Evolutionary conservation across 2,797 vertebrate species (phyloP).

Genomic region (Sebastes jordani): DNA sequence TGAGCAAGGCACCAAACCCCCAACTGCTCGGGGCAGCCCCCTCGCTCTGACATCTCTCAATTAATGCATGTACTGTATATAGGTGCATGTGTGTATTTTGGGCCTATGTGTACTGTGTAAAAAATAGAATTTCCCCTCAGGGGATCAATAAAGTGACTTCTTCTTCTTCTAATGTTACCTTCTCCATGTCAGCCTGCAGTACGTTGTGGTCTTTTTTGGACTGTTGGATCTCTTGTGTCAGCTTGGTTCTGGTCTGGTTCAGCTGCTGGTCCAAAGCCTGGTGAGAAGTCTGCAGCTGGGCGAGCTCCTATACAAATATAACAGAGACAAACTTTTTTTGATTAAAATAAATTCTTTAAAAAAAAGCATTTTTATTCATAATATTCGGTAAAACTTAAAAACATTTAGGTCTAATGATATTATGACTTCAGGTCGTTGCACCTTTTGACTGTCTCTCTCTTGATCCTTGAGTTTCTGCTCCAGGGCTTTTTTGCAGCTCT

Average conservation of each 20-base stretch:
- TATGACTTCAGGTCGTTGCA: constrained; percentile 27
- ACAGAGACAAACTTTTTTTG: not conserved
- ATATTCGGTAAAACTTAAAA: not conserved
- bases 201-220: constrained; percentile 83
- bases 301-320: constrained; percentile 81
- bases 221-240: constrained; percentile 90
- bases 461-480: constrained; percentile 92
- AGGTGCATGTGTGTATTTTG: too few relatives aligned
- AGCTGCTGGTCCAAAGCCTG: constrained; percentile 86
- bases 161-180: constrained; percentile 73
- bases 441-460: constrained; percentile 91
- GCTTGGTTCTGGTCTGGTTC: constrained; percentile 83
- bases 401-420: not conserved
- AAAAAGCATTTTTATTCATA: not conserved
- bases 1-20: too few relatives aligned
- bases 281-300: constrained; percentile 83
- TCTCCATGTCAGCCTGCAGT: constrained; percentile 87
- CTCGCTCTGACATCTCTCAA: too few relatives aligned
- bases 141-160: too few relatives aligned
- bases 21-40: too few relatives aligned
- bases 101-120: too few relatives aligned
- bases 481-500: constrained; percentile 83
- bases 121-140: too few relatives aligned
- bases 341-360: not conserved
- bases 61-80: too few relatives aligned